phyloP scores from a whole-genome alignment of 1,140 invertebrate species.

The Drosophila saltans region DNA sequence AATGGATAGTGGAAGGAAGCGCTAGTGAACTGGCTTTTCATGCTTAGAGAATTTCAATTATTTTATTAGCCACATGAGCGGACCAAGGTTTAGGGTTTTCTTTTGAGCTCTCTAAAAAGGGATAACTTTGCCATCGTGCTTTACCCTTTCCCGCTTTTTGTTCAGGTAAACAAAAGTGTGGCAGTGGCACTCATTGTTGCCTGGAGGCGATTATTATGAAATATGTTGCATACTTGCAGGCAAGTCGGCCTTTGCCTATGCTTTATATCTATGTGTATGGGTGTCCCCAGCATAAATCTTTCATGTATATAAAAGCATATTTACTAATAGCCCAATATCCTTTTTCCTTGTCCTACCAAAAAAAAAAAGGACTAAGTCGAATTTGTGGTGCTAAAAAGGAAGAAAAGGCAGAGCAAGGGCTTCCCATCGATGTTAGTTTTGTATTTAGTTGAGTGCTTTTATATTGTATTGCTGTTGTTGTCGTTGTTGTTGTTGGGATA shows the following conservation, averaged over 20 bases:
- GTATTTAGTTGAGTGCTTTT: conserved; percentile 75
- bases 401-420: conserved; percentile 15
- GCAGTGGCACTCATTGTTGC: conserved; percentile 62
- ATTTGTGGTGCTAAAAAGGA: conserved; percentile 55
- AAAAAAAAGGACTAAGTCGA: conserved; percentile 10
- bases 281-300: conserved; percentile 70
- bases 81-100: conserved; percentile 52
- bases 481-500: conserved; percentile 39
- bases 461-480: conserved; percentile 1
- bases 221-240: conserved; percentile 65
- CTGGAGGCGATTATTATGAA: conserved; percentile 75
- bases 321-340: conserved; percentile 80
- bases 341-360: conserved; percentile 32
- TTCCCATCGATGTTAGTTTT: conserved; percentile 59
- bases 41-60: conserved; percentile 77
- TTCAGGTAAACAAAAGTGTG: conserved; percentile 35
- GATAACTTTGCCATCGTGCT: conserved; percentile 48
- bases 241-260: not conserved
- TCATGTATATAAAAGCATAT: conserved; percentile 77
- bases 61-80: conserved; percentile 77
- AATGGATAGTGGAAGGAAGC: not conserved
- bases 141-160: not conserved
- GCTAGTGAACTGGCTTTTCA: conserved; percentile 31
- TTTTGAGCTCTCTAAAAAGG: conserved; percentile 47
- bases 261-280: conserved; percentile 31